Evolutionary conservation across 2,888 invertebrate species (phyloP).

Genomic region (Biston stratarius): DNA sequence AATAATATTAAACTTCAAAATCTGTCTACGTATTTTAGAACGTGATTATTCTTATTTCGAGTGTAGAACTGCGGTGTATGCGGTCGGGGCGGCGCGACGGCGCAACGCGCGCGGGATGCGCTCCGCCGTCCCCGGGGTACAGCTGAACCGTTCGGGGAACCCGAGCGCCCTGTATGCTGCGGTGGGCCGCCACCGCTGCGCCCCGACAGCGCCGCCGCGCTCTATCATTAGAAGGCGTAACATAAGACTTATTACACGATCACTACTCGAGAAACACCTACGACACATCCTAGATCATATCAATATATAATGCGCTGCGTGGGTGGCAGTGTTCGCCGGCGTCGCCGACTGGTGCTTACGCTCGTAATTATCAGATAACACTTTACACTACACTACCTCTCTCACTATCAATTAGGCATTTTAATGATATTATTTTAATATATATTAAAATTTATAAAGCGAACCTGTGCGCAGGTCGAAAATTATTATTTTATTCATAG

Average conservation of each 20-base stretch:
- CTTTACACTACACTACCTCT: constrained; percentile 81
- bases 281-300: constrained; percentile 86
- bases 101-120: constrained; percentile 7
- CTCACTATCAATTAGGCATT: constrained; percentile 82
- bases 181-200: constrained; percentile 27
- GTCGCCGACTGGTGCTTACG: constrained; percentile 63
- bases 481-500: constrained; percentile 57
- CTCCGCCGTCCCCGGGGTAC: not conserved
- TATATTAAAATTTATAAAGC: constrained; percentile 74
- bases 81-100: constrained; percentile 54
- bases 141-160: constrained; percentile 12
- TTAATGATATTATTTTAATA: constrained; percentile 74
- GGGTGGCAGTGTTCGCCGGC: constrained; percentile 71
- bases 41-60: constrained; percentile 82
- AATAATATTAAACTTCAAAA: constrained; percentile 84
- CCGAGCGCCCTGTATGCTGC: constrained; percentile 21
- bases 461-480: constrained; percentile 67
- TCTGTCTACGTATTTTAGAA: constrained; percentile 84
- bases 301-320: constrained; percentile 79
- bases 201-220: constrained; percentile 54
- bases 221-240: constrained; percentile 80
- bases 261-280: constrained; percentile 85
- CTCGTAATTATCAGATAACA: constrained; percentile 70
- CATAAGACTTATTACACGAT: constrained; percentile 84
- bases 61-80: constrained; percentile 77